phyloP scores from a whole-genome alignment of 2,113 vertebrate genomes.

The Cromileptes altivelis region DNA sequence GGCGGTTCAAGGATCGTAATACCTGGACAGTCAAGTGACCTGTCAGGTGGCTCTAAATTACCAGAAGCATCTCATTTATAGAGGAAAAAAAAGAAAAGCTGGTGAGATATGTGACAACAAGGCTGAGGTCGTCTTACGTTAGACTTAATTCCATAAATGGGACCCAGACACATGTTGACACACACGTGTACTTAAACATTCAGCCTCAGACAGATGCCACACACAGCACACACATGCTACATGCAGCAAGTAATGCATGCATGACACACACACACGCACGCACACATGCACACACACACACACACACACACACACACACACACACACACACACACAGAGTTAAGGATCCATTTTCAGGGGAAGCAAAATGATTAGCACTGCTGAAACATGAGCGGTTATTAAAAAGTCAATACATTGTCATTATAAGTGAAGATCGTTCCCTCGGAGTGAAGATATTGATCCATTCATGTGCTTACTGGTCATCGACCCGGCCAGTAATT shows the following conservation, averaged over 20 bases:
- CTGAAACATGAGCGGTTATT: constrained; percentile 84
- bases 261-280: constrained; percentile 23
- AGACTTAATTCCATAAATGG: constrained; percentile 35
- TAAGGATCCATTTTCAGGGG: constrained; percentile 66
- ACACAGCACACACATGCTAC: constrained; percentile 14
- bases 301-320: background rate
- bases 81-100: constrained; percentile 17
- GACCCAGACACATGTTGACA: constrained; percentile 40
- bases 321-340: constrained; percentile 27
- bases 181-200: background rate
- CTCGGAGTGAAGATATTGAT: constrained; percentile 82
- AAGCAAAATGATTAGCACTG: constrained; percentile 78
- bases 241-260: constrained; percentile 25
- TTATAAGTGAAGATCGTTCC: constrained; percentile 85
- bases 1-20: constrained; percentile 38
- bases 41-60: constrained; percentile 37
- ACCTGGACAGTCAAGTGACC: constrained; percentile 45
- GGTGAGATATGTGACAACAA: constrained; percentile 22
- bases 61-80: constrained; percentile 16
- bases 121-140: background rate
- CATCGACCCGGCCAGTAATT: constrained; percentile 80
- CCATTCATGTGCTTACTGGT: constrained; percentile 76
- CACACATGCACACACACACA: background rate
- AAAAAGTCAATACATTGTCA: constrained; percentile 86
- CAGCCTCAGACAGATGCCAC: constrained; percentile 19